Conservation (phyloP, 2,888 invertebrate genomes). For the Rotaria magnacalcarata region DNA sequence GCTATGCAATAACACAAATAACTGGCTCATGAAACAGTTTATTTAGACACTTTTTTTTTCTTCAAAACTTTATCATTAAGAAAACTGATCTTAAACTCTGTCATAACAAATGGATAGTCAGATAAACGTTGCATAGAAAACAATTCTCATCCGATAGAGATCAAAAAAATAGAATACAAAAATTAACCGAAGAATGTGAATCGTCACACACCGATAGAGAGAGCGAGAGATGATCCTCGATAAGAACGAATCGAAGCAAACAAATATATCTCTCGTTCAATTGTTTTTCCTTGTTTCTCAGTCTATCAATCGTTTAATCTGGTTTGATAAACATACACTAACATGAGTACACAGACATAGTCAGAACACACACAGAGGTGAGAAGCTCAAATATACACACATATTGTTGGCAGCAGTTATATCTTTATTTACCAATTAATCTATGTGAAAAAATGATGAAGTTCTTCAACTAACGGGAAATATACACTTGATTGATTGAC, state of each 20-base stretch:
- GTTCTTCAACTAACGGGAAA: background rate
- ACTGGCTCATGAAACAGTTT: too few species aligned
- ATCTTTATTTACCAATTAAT: background rate
- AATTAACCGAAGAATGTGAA: background rate
- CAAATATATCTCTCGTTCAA: background rate
- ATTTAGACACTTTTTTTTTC: background rate
- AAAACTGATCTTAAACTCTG: background rate
- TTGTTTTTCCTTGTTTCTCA: background rate
- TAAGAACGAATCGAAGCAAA: constrained; percentile 10
- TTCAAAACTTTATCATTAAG: background rate
- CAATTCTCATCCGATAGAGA: constrained; percentile 11
- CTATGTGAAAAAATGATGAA: background rate
- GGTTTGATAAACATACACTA: background rate
- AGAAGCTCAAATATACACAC: background rate
- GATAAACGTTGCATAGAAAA: background rate
- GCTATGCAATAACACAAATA: too few species aligned
- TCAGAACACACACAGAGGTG: constrained; percentile 4
- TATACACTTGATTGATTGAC: constrained; percentile 13
- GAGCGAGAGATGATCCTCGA: background rate
- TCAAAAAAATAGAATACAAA: background rate
- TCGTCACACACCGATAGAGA: background rate
- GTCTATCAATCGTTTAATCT: background rate
- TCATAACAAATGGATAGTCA: background rate
- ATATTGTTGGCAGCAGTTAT: background rate
- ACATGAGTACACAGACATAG: background rate